Percentiles rank a stretch among this genome's conserved stretches.
phyloP scores from a whole-genome alignment of 2,888 invertebrate genomes.

The Ferrisia virgata region DNA sequence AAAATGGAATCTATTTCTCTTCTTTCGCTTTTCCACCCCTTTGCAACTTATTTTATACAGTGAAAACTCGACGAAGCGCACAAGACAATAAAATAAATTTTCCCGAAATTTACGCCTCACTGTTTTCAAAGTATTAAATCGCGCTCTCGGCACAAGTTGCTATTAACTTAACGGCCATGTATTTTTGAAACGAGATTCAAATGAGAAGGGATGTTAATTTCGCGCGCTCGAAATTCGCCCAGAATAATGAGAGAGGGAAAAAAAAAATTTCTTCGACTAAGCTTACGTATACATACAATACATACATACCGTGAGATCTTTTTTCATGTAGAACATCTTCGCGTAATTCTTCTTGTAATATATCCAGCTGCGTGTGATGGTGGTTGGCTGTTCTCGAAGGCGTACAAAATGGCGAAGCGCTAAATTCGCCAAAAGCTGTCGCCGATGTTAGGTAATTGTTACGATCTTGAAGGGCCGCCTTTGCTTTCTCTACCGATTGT shows the following conservation, averaged over 20 bases:
- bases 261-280: neutral
- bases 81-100: constrained; percentile 46
- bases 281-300: no score
- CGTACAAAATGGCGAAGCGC: constrained; percentile 49
- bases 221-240: neutral
- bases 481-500: constrained; percentile 86
- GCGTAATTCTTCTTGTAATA: constrained; percentile 46
- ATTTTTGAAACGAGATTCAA: neutral
- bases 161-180: constrained; percentile 33
- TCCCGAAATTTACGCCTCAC: constrained; percentile 45
- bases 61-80: constrained; percentile 41
- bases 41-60: constrained; percentile 34
- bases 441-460: constrained; percentile 68
- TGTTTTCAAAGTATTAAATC: constrained; percentile 45
- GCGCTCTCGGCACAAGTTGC: constrained; percentile 39
- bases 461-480: constrained; percentile 76
- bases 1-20: constrained; percentile 45
- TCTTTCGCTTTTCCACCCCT: constrained; percentile 20
- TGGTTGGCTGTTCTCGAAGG: constrained; percentile 48
- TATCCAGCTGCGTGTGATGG: constrained; percentile 46
- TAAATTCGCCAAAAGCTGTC: constrained; percentile 66
- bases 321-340: constrained; percentile 44
- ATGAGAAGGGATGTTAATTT: constrained; percentile 16
- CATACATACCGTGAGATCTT: constrained; percentile 40
- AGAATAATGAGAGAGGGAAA: neutral